Base-by-base conservation (phyloP, 1,140 invertebrate genomes). In the Scaptomyza pallida region DNA sequence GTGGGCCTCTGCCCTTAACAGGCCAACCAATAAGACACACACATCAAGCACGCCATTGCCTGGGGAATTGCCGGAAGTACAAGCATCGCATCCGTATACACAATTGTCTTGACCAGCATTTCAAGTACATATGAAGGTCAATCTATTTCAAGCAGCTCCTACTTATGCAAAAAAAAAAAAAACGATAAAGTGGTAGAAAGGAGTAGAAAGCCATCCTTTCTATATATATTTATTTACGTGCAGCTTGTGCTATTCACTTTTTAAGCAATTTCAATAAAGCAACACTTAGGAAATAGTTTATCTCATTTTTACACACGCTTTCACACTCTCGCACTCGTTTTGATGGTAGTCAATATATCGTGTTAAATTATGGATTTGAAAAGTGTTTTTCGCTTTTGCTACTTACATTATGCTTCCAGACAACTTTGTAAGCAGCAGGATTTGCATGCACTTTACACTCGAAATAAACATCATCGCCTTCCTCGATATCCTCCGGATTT, bases 321-420 rank as follows among this genome's bases (percentile, higher is more conserved):
- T 2, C 23, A 9, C 10, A 6, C 47, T 12, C 21, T 5, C 17
- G 15, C 4, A 16, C 41, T 21, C 17, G 13, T 3, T 15, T 26
- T 35, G 13, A 23, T 12, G 12, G 21, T 50, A 47, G 16, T 54
- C 15, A 54, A 63, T 63, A 63, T 63, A 43, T 63, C 62, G 61
- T 51, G 33, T 75, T 78, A 78, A 82, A 72, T 64, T 68, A 72
- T 82, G 52, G 43, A 67, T 55, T 48, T 64, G 16, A 50, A 57
- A 63, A 70, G 57, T 72, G 54, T 60, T 64, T 37, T 50, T 4
- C 67, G 48, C 30, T 30, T 50, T 55, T 37, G 45, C 55, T 73
- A 96, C 96, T 96, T 93, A 97, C 97, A 91, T 98, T 97, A 92
- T 98, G 97, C 88, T 96, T 96, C 97, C 97, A 98, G 40, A 96